A percentile compares a stretch with the other conserved stretches of the same genome.
Evolutionary conservation across 2,797 vertebrate species (phyloP).

Genomic region (Miichthys miiuy): DNA sequence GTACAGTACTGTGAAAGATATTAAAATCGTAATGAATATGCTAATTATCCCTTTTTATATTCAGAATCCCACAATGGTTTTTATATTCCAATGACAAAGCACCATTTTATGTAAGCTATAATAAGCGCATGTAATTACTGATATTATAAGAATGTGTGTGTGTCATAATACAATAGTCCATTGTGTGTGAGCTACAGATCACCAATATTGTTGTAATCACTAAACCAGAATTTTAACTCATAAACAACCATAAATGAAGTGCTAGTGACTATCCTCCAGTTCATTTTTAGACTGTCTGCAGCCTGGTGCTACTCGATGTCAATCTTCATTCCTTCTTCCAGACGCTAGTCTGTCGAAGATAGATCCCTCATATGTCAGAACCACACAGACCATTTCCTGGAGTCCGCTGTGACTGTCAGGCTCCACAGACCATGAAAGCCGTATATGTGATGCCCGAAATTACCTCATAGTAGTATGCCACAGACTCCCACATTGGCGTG

Average conservation of each 20-base stretch:
- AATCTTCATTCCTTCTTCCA: constrained; percentile 59
- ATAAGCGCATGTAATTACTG: constrained; percentile 65
- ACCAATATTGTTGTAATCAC: constrained; percentile 14
- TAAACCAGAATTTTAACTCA: constrained; percentile 24
- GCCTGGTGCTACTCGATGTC: constrained; percentile 45
- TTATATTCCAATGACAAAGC: constrained; percentile 63
- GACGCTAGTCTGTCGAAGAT: constrained; percentile 55
- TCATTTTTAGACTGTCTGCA: constrained; percentile 31
- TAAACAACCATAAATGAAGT: not conserved
- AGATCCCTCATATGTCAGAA: constrained; percentile 68
- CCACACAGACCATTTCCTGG: constrained; percentile 68
- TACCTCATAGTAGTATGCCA: constrained; percentile 58
- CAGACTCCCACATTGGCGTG: constrained; percentile 33
- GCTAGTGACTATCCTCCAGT: not conserved
- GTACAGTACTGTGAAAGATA: constrained; percentile 64
- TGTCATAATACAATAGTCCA: constrained; percentile 36
- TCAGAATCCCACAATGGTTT: constrained; percentile 59
- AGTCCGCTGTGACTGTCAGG: constrained; percentile 68
- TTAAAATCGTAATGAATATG: constrained; percentile 75
- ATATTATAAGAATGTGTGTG: constrained; percentile 48
- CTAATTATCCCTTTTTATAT: constrained; percentile 68
- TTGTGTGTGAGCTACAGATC: constrained; percentile 34
- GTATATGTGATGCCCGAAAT: constrained; percentile 61
- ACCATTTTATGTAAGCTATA: constrained; percentile 59
- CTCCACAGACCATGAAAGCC: constrained; percentile 69